Conservation (phyloP, 1,140 invertebrate genomes). For the Hycleus cichorii region DNA sequence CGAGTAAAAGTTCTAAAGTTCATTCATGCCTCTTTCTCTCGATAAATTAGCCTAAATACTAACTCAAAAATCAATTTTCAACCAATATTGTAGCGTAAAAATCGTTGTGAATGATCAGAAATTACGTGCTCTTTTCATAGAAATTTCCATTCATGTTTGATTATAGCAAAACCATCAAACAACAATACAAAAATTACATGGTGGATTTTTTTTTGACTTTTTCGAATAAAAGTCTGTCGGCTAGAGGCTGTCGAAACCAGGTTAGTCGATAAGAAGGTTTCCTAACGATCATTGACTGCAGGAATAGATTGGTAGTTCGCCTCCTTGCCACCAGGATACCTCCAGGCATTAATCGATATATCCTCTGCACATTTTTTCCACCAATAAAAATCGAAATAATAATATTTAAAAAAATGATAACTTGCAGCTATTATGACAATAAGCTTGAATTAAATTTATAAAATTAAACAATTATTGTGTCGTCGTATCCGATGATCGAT, state of each 20-base stretch:
- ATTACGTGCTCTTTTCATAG: too few relatives aligned
- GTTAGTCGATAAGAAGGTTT: constrained; percentile 32
- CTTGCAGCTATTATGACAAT: neutral
- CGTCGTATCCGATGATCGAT: too few relatives aligned
- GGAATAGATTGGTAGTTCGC: constrained; percentile 24
- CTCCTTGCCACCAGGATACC: constrained; percentile 24
- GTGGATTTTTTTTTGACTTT: constrained; percentile 14
- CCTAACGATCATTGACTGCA: constrained; percentile 25
- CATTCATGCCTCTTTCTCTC: too few relatives aligned
- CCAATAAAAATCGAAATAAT: neutral
- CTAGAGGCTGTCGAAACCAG: constrained; percentile 26
- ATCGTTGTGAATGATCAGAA: too few relatives aligned
- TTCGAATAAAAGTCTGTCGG: neutral
- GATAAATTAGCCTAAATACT: too few relatives aligned
- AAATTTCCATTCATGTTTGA: too few relatives aligned
- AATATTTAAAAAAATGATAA: neutral
- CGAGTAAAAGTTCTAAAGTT: too few relatives aligned
- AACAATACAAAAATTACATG: constrained; percentile 27
- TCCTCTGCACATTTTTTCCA: constrained; percentile 5
- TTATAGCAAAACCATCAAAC: constrained; percentile 11
- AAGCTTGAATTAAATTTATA: neutral
- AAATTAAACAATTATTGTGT: neutral
- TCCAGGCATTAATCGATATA: constrained; percentile 1
- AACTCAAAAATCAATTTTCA: too few relatives aligned
- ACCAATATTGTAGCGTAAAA: too few relatives aligned